Conservation (phyloP, 2,113 vertebrate species). For the Pseudorectes ferrugineus region DNA sequence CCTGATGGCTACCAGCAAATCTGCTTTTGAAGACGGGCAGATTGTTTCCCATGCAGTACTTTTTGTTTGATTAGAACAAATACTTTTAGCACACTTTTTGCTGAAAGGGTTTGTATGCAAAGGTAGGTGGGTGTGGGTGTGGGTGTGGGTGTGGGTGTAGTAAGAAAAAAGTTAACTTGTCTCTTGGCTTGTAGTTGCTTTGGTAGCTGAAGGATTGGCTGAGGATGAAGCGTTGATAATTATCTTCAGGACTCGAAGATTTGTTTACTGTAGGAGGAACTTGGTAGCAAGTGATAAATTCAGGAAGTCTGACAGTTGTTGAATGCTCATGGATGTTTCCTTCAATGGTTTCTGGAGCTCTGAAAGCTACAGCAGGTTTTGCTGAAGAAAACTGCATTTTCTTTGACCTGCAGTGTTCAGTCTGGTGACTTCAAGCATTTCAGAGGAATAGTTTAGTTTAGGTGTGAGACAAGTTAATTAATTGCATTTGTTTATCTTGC, state of each 20-base stretch:
- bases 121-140: rapidly evolving
- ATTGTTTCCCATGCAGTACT: neutral
- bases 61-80: neutral
- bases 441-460: neutral
- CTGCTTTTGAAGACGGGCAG: neutral
- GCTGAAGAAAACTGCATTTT: neutral
- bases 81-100: neutral
- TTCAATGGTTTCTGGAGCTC: neutral
- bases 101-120: neutral
- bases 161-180: neutral
- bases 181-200: neutral
- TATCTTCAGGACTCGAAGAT: neutral
- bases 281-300: neutral
- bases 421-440: neutral
- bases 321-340: rapidly evolving
- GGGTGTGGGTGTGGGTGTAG: too few species aligned
- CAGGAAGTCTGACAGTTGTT: neutral
- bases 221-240: neutral
- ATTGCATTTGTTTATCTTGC: neutral
- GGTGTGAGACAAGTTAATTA: neutral
- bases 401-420: neutral
- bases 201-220: neutral
- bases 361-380: neutral
- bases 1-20: neutral
- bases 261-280: neutral